phyloP scores from a whole-genome alignment of 2,113 vertebrate genomes.

The Leuciscus idus region DNA sequence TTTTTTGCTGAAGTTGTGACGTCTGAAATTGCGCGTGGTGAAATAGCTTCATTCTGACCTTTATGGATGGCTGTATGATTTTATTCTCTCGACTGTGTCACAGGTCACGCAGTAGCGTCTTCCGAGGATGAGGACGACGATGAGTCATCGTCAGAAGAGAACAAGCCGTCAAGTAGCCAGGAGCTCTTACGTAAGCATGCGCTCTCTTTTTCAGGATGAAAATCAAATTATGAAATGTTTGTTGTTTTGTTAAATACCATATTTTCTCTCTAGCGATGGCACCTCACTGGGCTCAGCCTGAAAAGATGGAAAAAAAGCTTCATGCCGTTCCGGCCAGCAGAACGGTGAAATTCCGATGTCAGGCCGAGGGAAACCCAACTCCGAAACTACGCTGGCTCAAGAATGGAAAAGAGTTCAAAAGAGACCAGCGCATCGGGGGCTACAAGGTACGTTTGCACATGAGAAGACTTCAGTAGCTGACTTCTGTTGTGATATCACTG shows the following conservation, averaged over 20 bases:
- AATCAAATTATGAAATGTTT: neutral
- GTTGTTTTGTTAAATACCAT: conserved; percentile 2
- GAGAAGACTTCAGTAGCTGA: neutral
- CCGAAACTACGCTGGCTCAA: conserved; percentile 94
- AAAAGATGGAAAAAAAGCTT: conserved; percentile 98
- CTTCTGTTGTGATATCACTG: conserved; percentile 7
- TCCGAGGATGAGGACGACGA: conserved; percentile 95
- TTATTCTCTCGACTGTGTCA: neutral
- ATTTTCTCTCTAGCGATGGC: conserved; percentile 76
- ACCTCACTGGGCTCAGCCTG: conserved; percentile 92
- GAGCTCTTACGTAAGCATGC: conserved; percentile 73
- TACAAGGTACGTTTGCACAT: conserved; percentile 81
- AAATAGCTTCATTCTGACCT: neutral
- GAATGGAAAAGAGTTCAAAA: conserved; percentile 96
- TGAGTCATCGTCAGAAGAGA: conserved; percentile 94
- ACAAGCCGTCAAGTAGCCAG: conserved; percentile 76
- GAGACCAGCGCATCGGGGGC: conserved; percentile 95
- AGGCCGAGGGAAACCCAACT: conserved; percentile 88
- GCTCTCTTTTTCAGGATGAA: neutral
- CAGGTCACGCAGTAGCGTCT: conserved; percentile 81
- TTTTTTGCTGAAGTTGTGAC: neutral
- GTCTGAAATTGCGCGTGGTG: neutral
- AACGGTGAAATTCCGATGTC: conserved; percentile 95
- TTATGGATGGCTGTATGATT: neutral
- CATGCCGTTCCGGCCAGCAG: conserved; percentile 95